These are phyloP conservation scores for Drosophila maculinotata DNA, from an alignment of 2,888 invertebrate genomes.

Conservation along the genomic window DNA sequence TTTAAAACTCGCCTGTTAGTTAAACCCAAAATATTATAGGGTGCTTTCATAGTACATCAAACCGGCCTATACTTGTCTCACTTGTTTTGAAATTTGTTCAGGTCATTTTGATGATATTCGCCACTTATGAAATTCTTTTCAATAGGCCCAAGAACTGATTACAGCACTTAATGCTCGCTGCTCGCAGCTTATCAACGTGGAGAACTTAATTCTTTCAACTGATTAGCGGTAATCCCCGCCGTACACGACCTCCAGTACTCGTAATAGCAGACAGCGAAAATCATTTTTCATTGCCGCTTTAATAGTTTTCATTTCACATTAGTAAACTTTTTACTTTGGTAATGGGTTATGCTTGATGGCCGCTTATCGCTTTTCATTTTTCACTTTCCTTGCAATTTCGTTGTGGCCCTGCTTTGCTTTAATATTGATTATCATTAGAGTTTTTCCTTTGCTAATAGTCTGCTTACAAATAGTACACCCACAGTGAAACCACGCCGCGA, in stretches of 20 bases:
- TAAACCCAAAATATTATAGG: background rate
- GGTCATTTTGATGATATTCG: conserved; percentile 6
- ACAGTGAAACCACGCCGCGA: conserved; percentile 11
- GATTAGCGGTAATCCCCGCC: conserved; percentile 35
- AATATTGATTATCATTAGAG: conserved; percentile 58
- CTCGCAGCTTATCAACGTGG: conserved; percentile 31
- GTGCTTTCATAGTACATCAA: background rate
- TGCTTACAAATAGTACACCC: conserved; percentile 11
- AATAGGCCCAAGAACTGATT: conserved; percentile 35
- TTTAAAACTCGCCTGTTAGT: no score
- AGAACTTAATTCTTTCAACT: conserved; percentile 34
- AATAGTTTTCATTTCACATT: conserved; percentile 10
- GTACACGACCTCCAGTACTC: background rate
- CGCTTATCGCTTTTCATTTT: conserved; percentile 53
- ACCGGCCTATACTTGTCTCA: no score
- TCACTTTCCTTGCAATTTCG: conserved; percentile 46
- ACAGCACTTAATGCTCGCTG: background rate
- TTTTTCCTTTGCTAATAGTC: conserved; percentile 26
- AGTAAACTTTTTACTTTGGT: conserved; percentile 7
- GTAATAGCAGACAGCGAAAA: conserved; percentile 1
- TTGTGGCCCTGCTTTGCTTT: conserved; percentile 19
- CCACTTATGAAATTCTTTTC: conserved; percentile 20
- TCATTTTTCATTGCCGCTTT: background rate
- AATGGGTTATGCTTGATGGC: conserved; percentile 51
- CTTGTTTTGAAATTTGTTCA: background rate